Evolutionary conservation across 1,140 invertebrate species (phyloP), one percentile per base, ranked within the genome.

Genomic region (Heliothis virescens): DNA sequence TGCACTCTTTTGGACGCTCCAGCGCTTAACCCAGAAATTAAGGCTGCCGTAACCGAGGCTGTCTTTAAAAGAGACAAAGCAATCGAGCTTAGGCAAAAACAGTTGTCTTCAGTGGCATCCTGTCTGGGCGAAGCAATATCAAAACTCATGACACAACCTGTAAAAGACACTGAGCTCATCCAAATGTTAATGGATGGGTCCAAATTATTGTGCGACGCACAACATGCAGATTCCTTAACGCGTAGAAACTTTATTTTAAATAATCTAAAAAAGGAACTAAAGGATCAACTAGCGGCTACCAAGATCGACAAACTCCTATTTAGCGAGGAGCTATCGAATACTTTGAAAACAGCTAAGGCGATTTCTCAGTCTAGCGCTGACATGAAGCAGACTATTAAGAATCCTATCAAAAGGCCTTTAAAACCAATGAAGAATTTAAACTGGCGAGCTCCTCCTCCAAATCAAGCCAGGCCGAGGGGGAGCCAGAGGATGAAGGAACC

Each of bases 391-490:
- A 21, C 57, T 9, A 63, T n/a, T 0, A 3, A 63, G 15, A 29
- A 63, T 5, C 15, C 29, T 2, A 12, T 7, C 1, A 41, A n/a
- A 41, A 41, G 34, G 34, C 4, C 60, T 29, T 11, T n/a, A 63
- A 63, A 63, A 2, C 29, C 12, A 34, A 1, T 29, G 12, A 63
- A 63, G 11, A 63, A 34, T 63, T 63, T 63, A 41, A 63, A 63
- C 60, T 41, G 60, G 26, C 34, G 29, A 60, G n/a, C 15, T n/a
- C 52, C 57, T 11, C 16, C 57, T 16, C 57, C 57, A 29, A 18
- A 34, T 34, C 18, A 60, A 16, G 57, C 57, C 18, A 29, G 18
- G 16, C 18, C 10, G 16, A 63, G 34, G 29, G 26, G 34, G 26
- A 15, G 60, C 29, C 21, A 63, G 52, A 7, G 2, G 26, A 15